Base-by-base conservation (phyloP, 2,888 invertebrate genomes). In the Pilophorus perplexus region DNA sequence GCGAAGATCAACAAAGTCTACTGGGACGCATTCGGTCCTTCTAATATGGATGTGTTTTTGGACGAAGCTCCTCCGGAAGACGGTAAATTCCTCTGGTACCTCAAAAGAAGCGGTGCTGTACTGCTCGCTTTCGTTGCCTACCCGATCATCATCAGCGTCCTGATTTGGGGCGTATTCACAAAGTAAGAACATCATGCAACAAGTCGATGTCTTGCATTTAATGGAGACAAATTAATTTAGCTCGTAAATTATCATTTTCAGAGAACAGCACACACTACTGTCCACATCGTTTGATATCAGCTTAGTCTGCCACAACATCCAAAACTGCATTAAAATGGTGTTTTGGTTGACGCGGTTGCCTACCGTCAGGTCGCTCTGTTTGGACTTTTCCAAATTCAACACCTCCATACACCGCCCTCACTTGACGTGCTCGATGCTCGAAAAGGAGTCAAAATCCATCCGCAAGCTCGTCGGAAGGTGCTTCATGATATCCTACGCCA, bases 131-230 rank as follows among this genome's bases (percentile, higher is more conserved):
- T 46, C 22, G 8, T 46, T 1, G 28, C 22, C 28, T 62, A 62
- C 14, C 62, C 62, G 33, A n/a, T 48, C 0, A 46, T 62, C 33
- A 62, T 48, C 33, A 1, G 20, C 1, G 23, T 46, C 12, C 46
- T 46, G 33, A 46, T 62, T 8, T 62, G 46, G 62, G 62, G 62
- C n/a, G n/a, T n/a, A n/a, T n/a, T n/a, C n/a, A n/a, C n/a, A n/a
- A n/a, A n/a, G n/a, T n/a, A n/a, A n/a, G n/a, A n/a, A n/a, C n/a
- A n/a, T n/a, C n/a, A n/a, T n/a, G n/a, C n/a, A n/a, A n/a, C n/a
- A n/a, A n/a, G n/a, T n/a, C n/a, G n/a, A n/a, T n/a, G n/a, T n/a
- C n/a, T n/a, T n/a, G n/a, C n/a, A n/a, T n/a, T n/a, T n/a, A n/a
- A n/a, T n/a, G n/a, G n/a, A n/a, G n/a, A n/a, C n/a, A n/a, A n/a